Percentiles rank a stretch among this genome's conserved stretches.
phyloP scores from a whole-genome alignment of 1,140 invertebrate genomes.

The Triops cancriformis region DNA sequence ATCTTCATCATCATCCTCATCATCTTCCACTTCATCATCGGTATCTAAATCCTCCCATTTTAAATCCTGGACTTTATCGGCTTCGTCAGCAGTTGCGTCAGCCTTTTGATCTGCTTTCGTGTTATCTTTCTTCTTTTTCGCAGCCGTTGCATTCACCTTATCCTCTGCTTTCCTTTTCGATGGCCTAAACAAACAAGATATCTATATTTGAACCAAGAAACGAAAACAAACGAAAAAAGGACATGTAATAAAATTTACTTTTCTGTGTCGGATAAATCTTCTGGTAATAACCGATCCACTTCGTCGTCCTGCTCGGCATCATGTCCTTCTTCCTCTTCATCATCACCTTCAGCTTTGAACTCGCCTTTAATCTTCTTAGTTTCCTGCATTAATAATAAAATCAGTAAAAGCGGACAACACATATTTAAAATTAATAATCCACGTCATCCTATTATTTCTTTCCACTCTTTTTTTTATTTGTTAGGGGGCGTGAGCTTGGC shows the following conservation, averaged over 20 bases:
- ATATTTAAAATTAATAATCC: too few relatives aligned
- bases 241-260: neutral
- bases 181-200: neutral
- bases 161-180: constrained; percentile 20
- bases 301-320: neutral
- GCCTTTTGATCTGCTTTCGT: constrained; percentile 17
- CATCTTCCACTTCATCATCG: constrained; percentile 33
- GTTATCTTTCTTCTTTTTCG: constrained; percentile 28
- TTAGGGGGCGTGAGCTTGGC: too few relatives aligned
- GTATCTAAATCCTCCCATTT: constrained; percentile 33
- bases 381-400: neutral
- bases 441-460: neutral
- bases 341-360: neutral
- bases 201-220: neutral
- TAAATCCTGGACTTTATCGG: constrained; percentile 34
- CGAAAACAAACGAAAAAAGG: neutral
- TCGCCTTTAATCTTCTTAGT: constrained; percentile 22
- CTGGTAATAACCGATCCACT: neutral
- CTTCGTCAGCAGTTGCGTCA: constrained; percentile 16
- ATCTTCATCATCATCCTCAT: constrained; percentile 21
- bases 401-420: neutral
- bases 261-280: neutral
- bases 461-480: neutral
- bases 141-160: constrained; percentile 22
- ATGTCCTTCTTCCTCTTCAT: constrained; percentile 18